These are phyloP conservation scores for Naja naja DNA, from an alignment of 2,113 vertebrate genomes.

Conservation along the genomic window DNA sequence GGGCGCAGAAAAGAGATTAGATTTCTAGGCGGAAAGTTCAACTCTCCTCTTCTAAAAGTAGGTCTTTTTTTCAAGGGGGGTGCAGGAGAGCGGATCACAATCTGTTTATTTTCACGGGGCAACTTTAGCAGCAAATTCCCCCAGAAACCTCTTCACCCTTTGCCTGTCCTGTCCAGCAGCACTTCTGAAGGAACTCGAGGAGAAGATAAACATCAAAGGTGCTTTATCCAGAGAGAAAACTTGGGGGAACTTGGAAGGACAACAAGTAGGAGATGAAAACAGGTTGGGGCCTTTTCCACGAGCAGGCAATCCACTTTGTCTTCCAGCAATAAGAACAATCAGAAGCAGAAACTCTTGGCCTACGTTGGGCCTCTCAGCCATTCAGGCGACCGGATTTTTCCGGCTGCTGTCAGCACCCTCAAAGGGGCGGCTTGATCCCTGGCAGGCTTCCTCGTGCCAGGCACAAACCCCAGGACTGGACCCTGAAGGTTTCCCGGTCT, in stretches of 20 bases:
- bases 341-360: accelerated
- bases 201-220: background rate
- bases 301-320: background rate
- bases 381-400: background rate
- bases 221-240: background rate
- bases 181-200: background rate
- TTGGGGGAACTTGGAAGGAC: background rate
- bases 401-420: slow-evolving; percentile 10
- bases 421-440: background rate
- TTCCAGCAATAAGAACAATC: background rate
- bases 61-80: background rate
- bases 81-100: background rate
- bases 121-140: background rate
- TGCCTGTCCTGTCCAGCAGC: background rate
- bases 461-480: background rate
- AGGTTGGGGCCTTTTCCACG: background rate
- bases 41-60: background rate
- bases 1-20: background rate
- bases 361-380: background rate
- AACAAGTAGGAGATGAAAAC: background rate
- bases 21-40: background rate
- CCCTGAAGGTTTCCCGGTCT: too few species aligned
- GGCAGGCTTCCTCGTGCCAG: background rate
- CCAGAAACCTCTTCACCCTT: background rate
- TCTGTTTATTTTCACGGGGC: background rate